Conservation (phyloP, 2,797 vertebrate species). For the Eidolon dupreanum region DNA sequence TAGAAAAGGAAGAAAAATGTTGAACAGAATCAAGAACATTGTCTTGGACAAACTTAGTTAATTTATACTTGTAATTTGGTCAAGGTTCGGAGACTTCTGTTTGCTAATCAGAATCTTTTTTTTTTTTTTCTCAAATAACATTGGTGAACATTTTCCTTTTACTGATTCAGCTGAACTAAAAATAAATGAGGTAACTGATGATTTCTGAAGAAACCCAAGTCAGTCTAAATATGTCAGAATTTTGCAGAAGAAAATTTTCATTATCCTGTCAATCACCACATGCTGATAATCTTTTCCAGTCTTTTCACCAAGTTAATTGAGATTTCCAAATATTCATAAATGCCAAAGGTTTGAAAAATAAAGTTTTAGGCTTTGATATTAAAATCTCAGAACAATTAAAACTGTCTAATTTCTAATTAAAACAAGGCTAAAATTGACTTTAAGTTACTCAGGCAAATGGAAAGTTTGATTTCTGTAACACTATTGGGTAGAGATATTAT, state of each 20-base stretch:
- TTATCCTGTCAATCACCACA: constrained; percentile 72
- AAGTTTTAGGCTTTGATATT: constrained; percentile 52
- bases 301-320: constrained; percentile 73
- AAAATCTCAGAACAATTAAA: constrained; percentile 70
- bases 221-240: constrained; percentile 61
- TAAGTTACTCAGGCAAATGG: constrained; percentile 36
- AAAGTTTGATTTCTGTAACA: neutral
- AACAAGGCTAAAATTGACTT: constrained; percentile 36
- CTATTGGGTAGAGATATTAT: neutral
- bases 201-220: constrained; percentile 44
- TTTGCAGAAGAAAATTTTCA: constrained; percentile 56
- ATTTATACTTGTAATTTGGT: neutral
- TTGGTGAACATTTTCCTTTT: constrained; percentile 19
- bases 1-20: neutral
- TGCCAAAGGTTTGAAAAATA: constrained; percentile 69
- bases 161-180: constrained; percentile 54
- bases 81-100: neutral
- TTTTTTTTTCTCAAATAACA: neutral
- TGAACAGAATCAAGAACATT: neutral
- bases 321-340: constrained; percentile 71
- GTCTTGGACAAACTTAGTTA: neutral
- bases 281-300: constrained; percentile 66
- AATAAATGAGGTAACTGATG: constrained; percentile 46
- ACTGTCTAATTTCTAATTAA: constrained; percentile 60
- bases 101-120: constrained; percentile 17